phyloP scores from a whole-genome alignment of 1,140 invertebrate genomes.

The Achroia grisella region DNA sequence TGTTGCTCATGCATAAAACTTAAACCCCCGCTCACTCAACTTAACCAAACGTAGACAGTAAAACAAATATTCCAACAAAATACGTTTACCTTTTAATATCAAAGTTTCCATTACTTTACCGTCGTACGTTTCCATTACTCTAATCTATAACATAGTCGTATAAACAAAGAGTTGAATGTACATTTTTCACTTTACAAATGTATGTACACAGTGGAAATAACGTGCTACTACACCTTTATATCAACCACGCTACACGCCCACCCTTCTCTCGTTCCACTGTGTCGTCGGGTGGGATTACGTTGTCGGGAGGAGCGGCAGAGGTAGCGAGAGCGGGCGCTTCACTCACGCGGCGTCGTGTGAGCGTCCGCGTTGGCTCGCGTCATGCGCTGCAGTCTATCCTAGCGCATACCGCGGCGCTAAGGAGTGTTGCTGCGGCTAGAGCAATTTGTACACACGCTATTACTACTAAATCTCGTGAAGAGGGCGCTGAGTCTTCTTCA shows the following conservation, averaged over 20 bases:
- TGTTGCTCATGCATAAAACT: too few relatives aligned
- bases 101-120: background rate
- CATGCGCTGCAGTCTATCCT: conserved; percentile 49
- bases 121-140: background rate
- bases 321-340: conserved; percentile 37
- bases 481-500: conserved; percentile 44
- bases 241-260: conserved; percentile 49
- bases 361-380: conserved; percentile 46
- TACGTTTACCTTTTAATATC: background rate
- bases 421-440: conserved; percentile 41
- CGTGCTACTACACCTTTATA: conserved; percentile 20
- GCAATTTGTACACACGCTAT: conserved; percentile 58
- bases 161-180: background rate
- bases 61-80: background rate
- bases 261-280: conserved; percentile 42
- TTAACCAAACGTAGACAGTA: too few relatives aligned
- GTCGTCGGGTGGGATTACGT: conserved; percentile 24
- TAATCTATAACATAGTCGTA: background rate
- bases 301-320: conserved; percentile 24
- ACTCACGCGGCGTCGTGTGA: conserved; percentile 49
- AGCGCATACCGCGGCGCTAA: conserved; percentile 48
- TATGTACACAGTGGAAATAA: too few relatives aligned
- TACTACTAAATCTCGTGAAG: conserved; percentile 54
- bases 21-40: too few relatives aligned
- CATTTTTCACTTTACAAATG: too few relatives aligned